Percentiles rank a stretch among this genome's conserved stretches.
phyloP scores from a whole-genome alignment of 2,113 vertebrate species.

The Merops nubicus region DNA sequence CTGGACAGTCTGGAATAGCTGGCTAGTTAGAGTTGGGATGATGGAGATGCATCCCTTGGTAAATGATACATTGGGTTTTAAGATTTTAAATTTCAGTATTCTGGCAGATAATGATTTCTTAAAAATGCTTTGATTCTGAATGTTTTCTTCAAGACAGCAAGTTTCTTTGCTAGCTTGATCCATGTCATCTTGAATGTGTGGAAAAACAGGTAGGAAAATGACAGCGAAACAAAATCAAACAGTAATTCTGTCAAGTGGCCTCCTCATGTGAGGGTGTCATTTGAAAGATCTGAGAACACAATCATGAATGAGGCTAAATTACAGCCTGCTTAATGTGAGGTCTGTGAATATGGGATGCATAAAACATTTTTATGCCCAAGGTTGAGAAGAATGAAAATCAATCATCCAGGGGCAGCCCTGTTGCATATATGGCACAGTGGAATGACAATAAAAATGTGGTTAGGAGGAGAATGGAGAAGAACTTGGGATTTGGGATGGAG shows the following conservation, averaged over 20 bases:
- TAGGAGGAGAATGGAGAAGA: not conserved
- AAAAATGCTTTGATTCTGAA: too few relatives aligned
- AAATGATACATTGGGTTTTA: not conserved
- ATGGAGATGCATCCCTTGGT: not conserved
- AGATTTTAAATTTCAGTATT: not conserved
- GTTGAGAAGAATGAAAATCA: conserved; percentile 24
- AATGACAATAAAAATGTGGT: not conserved
- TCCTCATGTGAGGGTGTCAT: conserved; percentile 18
- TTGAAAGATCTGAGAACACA: conserved; percentile 47
- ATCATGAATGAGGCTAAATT: conserved; percentile 37
- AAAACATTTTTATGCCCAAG: conserved; percentile 59
- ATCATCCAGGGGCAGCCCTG: not conserved
- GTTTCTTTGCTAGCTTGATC: not conserved
- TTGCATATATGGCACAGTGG: not conserved
- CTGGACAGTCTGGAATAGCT: not conserved
- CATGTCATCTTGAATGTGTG: not conserved
- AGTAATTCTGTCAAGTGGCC: conserved; percentile 8
- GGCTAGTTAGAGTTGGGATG: not conserved
- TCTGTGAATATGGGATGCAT: conserved; percentile 28
- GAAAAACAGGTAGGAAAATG: conserved; percentile 1
- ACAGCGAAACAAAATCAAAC: not conserved
- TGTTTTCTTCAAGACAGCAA: too few relatives aligned
- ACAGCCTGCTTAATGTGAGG: conserved; percentile 3
- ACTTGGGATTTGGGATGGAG: not conserved
- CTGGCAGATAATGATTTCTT: not conserved